phyloP scores from a whole-genome alignment of 2,797 vertebrate species.

The Oophaga sylvatica region DNA sequence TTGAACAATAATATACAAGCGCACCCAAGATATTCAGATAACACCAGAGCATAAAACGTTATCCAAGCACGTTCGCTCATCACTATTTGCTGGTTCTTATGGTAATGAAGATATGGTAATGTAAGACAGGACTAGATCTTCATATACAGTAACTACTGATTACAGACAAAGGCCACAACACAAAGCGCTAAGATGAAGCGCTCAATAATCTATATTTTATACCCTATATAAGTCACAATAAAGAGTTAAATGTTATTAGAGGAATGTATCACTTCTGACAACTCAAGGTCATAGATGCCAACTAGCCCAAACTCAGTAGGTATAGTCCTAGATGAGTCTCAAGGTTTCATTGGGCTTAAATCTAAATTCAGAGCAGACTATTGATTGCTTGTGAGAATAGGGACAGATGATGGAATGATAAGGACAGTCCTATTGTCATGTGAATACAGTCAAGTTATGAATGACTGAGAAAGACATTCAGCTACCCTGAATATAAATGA shows the following conservation, averaged over 20 bases:
- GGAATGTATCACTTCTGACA: background rate
- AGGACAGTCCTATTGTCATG: constrained; percentile 30
- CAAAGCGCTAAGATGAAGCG: background rate
- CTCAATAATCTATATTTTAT: background rate
- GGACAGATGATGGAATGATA: constrained; percentile 27
- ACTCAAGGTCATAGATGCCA: background rate
- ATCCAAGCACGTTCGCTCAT: no score
- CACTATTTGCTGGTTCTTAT: constrained; percentile 50
- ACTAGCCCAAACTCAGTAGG: background rate
- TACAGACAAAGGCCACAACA: background rate
- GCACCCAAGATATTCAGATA: no score
- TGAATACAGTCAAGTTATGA: constrained; percentile 29
- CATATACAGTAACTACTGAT: background rate
- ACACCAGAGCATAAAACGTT: no score
- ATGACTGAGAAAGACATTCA: constrained; percentile 28
- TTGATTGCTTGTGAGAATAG: constrained; percentile 9
- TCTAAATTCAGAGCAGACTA: background rate
- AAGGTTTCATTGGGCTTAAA: background rate
- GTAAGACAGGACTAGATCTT: background rate
- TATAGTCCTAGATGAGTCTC: background rate
- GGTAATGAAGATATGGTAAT: background rate
- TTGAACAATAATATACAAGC: no score
- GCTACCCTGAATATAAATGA: constrained; percentile 32
- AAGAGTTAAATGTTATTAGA: background rate
- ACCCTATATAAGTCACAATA: background rate